Base-by-base conservation (phyloP, 2,113 vertebrate genomes). In the Labeo rohita region DNA sequence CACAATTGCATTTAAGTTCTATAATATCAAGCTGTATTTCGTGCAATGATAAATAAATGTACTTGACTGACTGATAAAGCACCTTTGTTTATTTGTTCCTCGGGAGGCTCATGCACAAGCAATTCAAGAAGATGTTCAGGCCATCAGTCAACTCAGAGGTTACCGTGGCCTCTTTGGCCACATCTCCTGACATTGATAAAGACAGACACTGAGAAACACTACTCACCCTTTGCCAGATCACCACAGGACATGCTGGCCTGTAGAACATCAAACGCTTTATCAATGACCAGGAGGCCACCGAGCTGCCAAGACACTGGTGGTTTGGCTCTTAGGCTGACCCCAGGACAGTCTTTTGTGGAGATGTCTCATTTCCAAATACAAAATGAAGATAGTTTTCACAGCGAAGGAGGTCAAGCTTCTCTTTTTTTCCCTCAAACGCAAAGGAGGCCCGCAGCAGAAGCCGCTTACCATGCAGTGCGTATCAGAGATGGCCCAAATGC, bases 131-230 rank as follows among this genome's bases (percentile, higher is more conserved):
- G 84, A 91, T 88, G 88, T 87, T 88, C 85, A 90, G 92, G 85
- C 88, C 91, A 92, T 92, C 93, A 80, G 78, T 93, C 93, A 94
- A 77, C 79, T 83, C 84, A 84, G 80, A 91, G 89, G 91, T 85
- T 84, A 1, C 68, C 91, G 80, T 90, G 85, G 86, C 83, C 92
- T 68, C 90, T 83, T 93, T 93, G 93, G 91, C 92, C 28, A 80
- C 89, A 88, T 90, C 89, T 86, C 90, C 84, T 92, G 91, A 92
- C 93, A 93, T 88, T 91, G 90, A 93, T 92, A 92, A 92, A 91
- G 85, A 89, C 90, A 84, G 23, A 87, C 92, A 87, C 90, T 83
- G 56, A 88, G 72, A 66, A 82, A 90, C 85, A 89, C 88, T 88
- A 90, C 87, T 89, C 86, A 86, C 88, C 84, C 68, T 77, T 61